Percentiles rank a stretch among this genome's conserved stretches.
Evolutionary conservation across 2,797 vertebrate species (phyloP).

Genomic region (Zalophus californianus): DNA sequence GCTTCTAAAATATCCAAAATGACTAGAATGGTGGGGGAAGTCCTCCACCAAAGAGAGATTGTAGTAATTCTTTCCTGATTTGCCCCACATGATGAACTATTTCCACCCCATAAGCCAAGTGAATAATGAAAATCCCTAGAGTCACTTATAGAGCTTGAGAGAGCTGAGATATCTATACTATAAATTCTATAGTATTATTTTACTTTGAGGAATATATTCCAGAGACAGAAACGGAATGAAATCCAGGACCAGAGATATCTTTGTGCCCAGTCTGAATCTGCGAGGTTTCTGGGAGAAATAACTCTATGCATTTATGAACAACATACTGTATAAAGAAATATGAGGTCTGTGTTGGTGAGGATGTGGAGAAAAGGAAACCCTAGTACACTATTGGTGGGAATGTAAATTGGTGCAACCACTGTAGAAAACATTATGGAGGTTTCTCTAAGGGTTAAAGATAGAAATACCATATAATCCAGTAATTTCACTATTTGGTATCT

Average conservation of each 20-base stretch:
- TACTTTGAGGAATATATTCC: background rate
- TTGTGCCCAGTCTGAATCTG: background rate
- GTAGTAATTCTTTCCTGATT: background rate
- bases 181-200: background rate
- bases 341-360: background rate
- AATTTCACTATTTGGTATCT: background rate
- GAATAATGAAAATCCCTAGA: background rate
- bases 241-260: background rate
- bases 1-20: background rate
- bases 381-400: background rate
- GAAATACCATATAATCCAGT: background rate
- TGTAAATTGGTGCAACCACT: background rate
- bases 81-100: background rate
- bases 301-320: background rate
- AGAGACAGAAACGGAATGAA: background rate
- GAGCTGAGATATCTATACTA: background rate
- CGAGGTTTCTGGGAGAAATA: background rate
- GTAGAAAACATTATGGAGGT: background rate
- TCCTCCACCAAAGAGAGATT: background rate
- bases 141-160: background rate
- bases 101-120: background rate
- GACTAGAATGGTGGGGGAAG: too few species aligned
- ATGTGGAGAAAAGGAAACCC: background rate
- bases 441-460: background rate
- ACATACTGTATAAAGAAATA: background rate